Base-by-base conservation (phyloP, 2,113 vertebrate species). In the Catharus minimus region DNA sequence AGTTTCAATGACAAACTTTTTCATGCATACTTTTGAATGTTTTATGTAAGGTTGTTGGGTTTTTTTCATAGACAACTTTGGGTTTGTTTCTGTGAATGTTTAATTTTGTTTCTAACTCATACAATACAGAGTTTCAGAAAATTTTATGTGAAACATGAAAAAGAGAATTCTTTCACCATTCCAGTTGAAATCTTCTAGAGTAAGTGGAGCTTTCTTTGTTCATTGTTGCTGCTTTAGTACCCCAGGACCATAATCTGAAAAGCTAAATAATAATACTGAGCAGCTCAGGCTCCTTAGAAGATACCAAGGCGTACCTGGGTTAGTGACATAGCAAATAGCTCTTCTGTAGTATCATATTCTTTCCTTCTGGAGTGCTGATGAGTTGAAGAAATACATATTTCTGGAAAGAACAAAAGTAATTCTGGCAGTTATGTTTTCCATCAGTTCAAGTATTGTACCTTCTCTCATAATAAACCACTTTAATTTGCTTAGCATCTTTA, bases 401-500 rank as follows among this genome's bases (percentile, higher is more conserved):
- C 26, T 78, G 58, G 23, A 62, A 90, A 39, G 50, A 86, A 32
- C 10, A 23, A 24, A 67, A 74, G 11, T 71, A 1, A 61, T 67
- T 60, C 57, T 46, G 44, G 26, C 33, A 56, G 30, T n/a, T 39
- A 13, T 20, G 47, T 87, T 89, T 88, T 77, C 36, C 13, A 8
- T 67, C 0, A 0, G 17, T n/a, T 67, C 26, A 57, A 86, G 11
- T 38, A 10, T 39, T 67, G 11, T 32, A 27, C 32, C 15, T 71
- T 60, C 19, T 86, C 7, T 84, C 38, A 12, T 50, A 60, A 64
- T 64, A 67, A 65, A 33, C 32, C 41, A 23, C 18, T 73, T 81
- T 38, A 8, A 26, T 24, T 49, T 88, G 24, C 60, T 60, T 89
- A 41, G n/a, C 11, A 0, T 39, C 86, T 81, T 88, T 53, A 56